Evolutionary conservation across 1,140 invertebrate genomes (phyloP).

Genomic region (Lerema accius): DNA sequence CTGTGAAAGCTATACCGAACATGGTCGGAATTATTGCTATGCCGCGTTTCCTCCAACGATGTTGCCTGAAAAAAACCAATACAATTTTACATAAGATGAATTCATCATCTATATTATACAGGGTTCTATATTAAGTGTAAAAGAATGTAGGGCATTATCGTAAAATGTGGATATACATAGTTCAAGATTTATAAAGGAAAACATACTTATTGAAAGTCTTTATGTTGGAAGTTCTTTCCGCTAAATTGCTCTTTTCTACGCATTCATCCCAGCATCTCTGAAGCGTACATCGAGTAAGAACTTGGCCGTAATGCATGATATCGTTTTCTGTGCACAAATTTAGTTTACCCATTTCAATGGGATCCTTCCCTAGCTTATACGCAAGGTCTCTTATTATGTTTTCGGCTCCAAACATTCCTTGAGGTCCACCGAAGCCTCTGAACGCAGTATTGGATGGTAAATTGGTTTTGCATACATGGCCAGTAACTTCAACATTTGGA

Average conservation of each 20-base stretch:
- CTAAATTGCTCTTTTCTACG: conserved; percentile 86
- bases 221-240: conserved; percentile 84
- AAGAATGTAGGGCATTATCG: no score
- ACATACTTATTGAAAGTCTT: conserved; percentile 89
- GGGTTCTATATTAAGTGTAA: no score
- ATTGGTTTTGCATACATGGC: conserved; percentile 92
- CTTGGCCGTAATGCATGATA: conserved; percentile 91
- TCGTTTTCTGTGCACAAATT: conserved; percentile 94
- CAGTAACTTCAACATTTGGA: conserved; percentile 86
- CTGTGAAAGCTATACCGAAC: conserved; percentile 94
- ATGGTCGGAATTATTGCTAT: conserved; percentile 94
- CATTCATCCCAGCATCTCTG: conserved; percentile 93
- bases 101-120: no score
- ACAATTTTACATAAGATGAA: neutral
- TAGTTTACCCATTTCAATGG: conserved; percentile 80
- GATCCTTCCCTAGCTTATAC: conserved; percentile 85
- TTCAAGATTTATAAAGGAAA: no score
- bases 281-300: conserved; percentile 89
- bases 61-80: conserved; percentile 83
- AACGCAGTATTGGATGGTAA: conserved; percentile 95
- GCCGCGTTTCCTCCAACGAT: conserved; percentile 95
- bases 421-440: conserved; percentile 94
- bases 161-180: no score
- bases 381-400: conserved; percentile 91
- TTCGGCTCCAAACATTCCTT: conserved; percentile 94